Base-by-base conservation (phyloP, 2,797 vertebrate species). In the Characodon lateralis region DNA sequence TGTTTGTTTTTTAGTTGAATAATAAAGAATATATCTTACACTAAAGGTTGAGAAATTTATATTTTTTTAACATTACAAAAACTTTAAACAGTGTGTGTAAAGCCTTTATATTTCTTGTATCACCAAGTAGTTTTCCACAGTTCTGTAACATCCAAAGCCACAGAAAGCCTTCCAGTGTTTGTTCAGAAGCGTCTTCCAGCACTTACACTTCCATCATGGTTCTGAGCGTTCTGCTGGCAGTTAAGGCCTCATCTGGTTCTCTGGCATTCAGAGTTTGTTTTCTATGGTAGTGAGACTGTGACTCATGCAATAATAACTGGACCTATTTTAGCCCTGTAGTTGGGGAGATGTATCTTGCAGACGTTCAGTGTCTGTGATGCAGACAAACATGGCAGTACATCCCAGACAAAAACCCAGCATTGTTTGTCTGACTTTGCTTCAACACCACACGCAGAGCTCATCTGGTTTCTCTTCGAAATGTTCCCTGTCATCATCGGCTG, bases 341-440 rank as follows among this genome's bases (percentile, higher is more conserved):
- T 83, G n/a, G 75, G 74, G 83, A 87, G 81, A 82, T 61, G 55
- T 73, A 84, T 92, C 77, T 80, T 9, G 61, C 39, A 76, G 82
- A 84, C 72, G n/a, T 81, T 71, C 59, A 58, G 77, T 85, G 83
- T 88, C 68, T 85, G 81, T 87, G 74, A 90, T 87, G 82, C 59
- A 89, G 81, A 90, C 85, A 82, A 88, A 83, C 81, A 76, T 2
- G 74, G 63, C 83, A 74, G 73, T 81, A 83, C 88, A 85, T 90
- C 78, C 71, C 83, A 87, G 78, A 90, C 78, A 88, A 82, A 26
- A 90, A 91, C 78, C 74, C 68, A 20, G 84, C 76, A 82, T 86
- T 92, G 89, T 93, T 93, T 93, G 87, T 90, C 90, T 91, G 83
- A 83, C 89, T 92, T 89, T 83, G 80, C 82, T 90, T 90, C 90